Base-by-base conservation (phyloP, 1,140 invertebrate species). In the Muscidifurax raptorellus region DNA sequence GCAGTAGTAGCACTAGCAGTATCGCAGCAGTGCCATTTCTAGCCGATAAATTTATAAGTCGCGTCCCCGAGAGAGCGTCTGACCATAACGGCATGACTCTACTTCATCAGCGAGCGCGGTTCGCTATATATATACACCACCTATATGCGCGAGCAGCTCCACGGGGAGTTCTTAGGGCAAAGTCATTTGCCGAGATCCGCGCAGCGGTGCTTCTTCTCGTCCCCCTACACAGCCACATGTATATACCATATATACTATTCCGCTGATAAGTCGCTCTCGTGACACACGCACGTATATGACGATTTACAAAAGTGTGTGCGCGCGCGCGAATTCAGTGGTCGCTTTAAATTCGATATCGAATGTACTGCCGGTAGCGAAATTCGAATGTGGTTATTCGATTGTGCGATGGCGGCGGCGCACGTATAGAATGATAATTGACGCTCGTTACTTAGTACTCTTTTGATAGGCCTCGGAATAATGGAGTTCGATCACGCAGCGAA, bases 21-120 rank as follows among this genome's bases (percentile, higher is more conserved):
- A 32, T 28, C 64, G 66, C 59, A 77, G 28, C n/a, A 32, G 36
- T 25, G 66, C 36, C 25, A 84, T 40, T 84, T 66, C 47, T 9
- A 72, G 30, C 36, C 83, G 44, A 84, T 80, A 79, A 84, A 84
- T 84, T 84, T 74, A 74, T 75, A 84, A 84, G 76, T 75, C 83
- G 36, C 7, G 52, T 52, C 36, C 83, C 52, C 78, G 6, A 6
- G 77, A 67, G 78, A 32, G 59, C 30, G 77, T 76, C 83, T 76
- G 83, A 85, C 83, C 78, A 85, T 75, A 85, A 80, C 78, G 77
- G 78, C 47, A 80, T 52, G 71, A 67, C 52, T 80, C 83, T 76
- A 85, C 83, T 85, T 76, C 77, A 75, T 85, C 83, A 80, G 22
- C 52, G 78, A 40, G 59, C 22, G 6, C 18, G 5, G 3, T n/a